phyloP scores from a whole-genome alignment of 2,888 invertebrate species.

The Augochlorella aurata region DNA sequence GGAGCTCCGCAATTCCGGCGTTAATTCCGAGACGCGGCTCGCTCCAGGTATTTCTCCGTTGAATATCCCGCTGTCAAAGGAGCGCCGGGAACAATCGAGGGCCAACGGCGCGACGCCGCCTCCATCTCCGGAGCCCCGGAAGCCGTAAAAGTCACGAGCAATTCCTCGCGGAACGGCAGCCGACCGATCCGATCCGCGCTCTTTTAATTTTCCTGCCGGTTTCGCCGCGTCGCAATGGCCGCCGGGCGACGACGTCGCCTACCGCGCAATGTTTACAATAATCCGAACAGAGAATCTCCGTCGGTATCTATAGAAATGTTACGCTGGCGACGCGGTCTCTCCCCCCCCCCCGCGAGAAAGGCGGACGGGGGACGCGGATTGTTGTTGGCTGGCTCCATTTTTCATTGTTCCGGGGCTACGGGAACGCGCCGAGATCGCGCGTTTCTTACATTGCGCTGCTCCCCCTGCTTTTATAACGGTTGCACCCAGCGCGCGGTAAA shows the following conservation, averaged over 20 bases:
- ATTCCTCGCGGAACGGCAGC: background rate
- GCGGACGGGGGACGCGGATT: constrained; percentile 23
- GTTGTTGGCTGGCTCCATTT: constrained; percentile 53
- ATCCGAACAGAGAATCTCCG: constrained; percentile 40
- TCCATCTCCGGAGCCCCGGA: too few relatives aligned
- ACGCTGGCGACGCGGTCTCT: background rate
- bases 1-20: background rate
- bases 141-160: background rate
- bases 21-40: background rate
- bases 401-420: constrained; percentile 33
- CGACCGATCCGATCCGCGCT: constrained; percentile 26
- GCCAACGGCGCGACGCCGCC: background rate
- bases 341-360: too few relatives aligned
- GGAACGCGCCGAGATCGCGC: constrained; percentile 51
- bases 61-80: background rate
- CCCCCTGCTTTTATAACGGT: constrained; percentile 67
- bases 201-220: constrained; percentile 23
- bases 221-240: constrained; percentile 20
- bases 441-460: constrained; percentile 53
- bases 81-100: background rate
- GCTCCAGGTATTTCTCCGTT: background rate
- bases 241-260: constrained; percentile 11
- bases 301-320: constrained; percentile 34
- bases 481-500: constrained; percentile 52
- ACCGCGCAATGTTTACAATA: constrained; percentile 47